Conservation (phyloP, 2,113 vertebrate genomes). For the Pitta sordida region DNA sequence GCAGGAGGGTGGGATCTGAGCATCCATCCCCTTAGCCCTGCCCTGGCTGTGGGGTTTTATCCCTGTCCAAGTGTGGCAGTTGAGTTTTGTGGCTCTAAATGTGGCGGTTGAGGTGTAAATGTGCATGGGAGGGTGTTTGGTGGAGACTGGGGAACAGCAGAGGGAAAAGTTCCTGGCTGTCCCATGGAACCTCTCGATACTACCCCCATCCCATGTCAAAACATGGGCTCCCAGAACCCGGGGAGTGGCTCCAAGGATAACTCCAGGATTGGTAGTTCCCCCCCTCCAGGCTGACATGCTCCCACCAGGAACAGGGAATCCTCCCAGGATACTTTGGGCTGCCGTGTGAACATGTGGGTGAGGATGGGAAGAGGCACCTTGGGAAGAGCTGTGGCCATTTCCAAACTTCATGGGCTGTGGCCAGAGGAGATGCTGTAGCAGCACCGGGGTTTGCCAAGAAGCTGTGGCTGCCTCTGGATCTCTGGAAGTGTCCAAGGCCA, state of each 20-base stretch:
- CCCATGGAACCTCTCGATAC: fast-evolving
- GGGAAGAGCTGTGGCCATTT: background rate
- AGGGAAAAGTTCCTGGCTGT: background rate
- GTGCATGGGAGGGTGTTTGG: fast-evolving
- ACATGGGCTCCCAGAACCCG: fast-evolving
- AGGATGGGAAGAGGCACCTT: background rate
- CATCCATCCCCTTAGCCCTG: fast-evolving
- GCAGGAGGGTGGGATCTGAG: background rate
- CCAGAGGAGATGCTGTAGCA: background rate
- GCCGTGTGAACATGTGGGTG: fast-evolving
- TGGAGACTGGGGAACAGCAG: background rate
- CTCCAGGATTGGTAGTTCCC: fast-evolving
- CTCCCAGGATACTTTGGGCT: fast-evolving
- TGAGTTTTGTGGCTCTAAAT: background rate
- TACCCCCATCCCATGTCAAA: background rate
- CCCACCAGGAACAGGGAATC: fast-evolving
- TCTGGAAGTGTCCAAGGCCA: background rate
- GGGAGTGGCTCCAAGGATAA: background rate
- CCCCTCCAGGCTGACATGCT: fast-evolving
- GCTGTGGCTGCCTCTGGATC: background rate
- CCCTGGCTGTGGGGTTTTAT: background rate
- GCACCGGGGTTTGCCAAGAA: background rate
- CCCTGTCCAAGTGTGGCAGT: fast-evolving
- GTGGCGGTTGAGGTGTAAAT: fast-evolving
- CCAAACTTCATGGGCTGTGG: fast-evolving